Conservation (phyloP, 2,797 vertebrate genomes). For the Xiphorhynchus erythropygius region DNA sequence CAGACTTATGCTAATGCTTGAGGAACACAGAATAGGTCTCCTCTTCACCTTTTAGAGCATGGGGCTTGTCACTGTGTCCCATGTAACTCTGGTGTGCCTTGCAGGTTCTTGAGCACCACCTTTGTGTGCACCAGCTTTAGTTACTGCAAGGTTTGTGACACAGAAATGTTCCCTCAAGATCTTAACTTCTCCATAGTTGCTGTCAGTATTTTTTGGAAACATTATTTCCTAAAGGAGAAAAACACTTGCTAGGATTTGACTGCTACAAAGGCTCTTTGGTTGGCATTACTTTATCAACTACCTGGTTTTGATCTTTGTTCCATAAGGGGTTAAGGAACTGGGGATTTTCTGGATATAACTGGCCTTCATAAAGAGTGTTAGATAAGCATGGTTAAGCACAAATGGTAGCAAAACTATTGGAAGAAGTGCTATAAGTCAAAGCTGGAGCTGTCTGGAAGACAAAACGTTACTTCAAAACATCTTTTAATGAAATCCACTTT, state of each 20-base stretch:
- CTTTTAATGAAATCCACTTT: not conserved
- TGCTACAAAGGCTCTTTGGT: not conserved
- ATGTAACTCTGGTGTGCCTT: not conserved
- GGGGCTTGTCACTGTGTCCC: not conserved
- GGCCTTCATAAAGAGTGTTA: not conserved
- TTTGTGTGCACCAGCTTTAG: not conserved
- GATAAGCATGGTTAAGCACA: not conserved
- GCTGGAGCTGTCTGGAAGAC: not conserved
- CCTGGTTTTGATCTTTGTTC: not conserved
- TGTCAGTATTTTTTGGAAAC: not conserved
- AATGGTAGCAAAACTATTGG: not conserved
- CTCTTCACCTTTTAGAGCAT: not conserved
- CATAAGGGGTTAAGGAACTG: not conserved
- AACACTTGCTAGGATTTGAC: not conserved
- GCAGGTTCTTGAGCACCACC: not conserved
- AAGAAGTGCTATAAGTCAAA: not conserved
- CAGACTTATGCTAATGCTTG: not conserved
- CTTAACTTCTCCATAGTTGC: not conserved
- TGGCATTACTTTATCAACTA: not conserved
- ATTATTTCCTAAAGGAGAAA: not conserved
- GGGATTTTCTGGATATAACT: not conserved
- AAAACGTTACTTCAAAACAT: not conserved
- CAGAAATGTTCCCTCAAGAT: not conserved
- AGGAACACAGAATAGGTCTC: not conserved
- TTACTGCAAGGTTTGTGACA: not conserved